These are phyloP conservation scores for Phenacoccus solenopsis DNA, from an alignment of 1,140 invertebrate genomes.

Conservation along the genomic window DNA sequence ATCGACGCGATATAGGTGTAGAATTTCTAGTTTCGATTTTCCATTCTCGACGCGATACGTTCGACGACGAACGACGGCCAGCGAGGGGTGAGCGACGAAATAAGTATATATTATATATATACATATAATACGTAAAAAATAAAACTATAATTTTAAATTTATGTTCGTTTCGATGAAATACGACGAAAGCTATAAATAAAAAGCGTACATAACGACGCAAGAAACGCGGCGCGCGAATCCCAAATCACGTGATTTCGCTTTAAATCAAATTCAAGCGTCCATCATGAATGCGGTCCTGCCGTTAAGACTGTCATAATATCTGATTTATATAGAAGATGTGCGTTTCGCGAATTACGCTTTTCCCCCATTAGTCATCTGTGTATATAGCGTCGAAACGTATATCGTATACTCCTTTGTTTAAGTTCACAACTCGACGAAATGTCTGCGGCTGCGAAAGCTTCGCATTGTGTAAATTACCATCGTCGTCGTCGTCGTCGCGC, in stretches of 20 bases:
- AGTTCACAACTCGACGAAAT: not conserved
- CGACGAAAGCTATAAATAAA: not conserved
- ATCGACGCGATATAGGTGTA: too few relatives aligned
- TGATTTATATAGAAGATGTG: constrained; percentile 3
- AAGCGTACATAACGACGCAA: not conserved
- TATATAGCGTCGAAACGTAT: constrained; percentile 1
- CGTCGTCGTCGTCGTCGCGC: too few relatives aligned
- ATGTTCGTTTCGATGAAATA: constrained; percentile 2
- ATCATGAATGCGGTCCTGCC: not conserved
- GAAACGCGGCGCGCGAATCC: not conserved
- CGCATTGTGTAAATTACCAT: too few relatives aligned
- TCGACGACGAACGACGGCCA: too few relatives aligned
- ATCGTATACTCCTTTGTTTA: not conserved
- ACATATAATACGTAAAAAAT: too few relatives aligned
- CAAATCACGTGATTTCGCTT: not conserved
- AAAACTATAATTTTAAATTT: not conserved
- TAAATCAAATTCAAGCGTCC: not conserved
- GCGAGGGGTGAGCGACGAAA: too few relatives aligned
- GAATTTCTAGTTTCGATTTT: too few relatives aligned
- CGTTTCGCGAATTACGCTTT: not conserved
- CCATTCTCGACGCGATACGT: too few relatives aligned
- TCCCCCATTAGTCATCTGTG: constrained; percentile 1
- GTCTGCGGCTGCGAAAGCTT: too few relatives aligned
- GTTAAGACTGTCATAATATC: constrained; percentile 2
- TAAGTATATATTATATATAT: too few relatives aligned